phyloP scores from a whole-genome alignment of 35 echinoderm and acorn worm genomes.

The Acanthaster planci region DNA sequence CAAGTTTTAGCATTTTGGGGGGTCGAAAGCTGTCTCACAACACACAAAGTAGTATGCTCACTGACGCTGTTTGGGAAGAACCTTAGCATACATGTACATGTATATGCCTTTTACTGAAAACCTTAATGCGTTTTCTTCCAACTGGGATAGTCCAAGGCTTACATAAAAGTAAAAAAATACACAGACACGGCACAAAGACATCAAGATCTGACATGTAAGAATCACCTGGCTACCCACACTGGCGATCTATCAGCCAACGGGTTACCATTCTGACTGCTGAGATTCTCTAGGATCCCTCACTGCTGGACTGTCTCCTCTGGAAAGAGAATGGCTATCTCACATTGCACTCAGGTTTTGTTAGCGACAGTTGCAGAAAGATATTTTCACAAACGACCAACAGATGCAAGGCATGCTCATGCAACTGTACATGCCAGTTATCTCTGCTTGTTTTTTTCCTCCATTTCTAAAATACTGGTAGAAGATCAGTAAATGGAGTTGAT shows the following conservation, averaged over 20 bases:
- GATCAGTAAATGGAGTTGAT: not conserved
- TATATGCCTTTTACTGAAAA: not conserved
- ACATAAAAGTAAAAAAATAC: not conserved
- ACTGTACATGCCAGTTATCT: not conserved
- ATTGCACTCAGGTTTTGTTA: not conserved
- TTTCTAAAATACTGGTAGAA: not conserved
- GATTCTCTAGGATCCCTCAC: slow-evolving; percentile 11
- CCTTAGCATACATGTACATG: too few species aligned
- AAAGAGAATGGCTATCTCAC: slow-evolving; percentile 10
- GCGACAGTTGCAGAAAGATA: not conserved
- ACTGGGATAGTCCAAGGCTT: not conserved
- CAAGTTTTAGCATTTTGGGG: too few species aligned
- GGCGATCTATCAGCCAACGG: slow-evolving; percentile 13
- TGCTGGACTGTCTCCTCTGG: slow-evolving; percentile 4
- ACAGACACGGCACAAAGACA: not conserved
- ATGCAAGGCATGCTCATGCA: not conserved
- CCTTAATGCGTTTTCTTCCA: not conserved
- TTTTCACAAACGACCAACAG: not conserved
- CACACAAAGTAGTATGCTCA: too few species aligned
- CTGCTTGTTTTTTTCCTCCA: not conserved
- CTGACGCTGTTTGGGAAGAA: too few species aligned
- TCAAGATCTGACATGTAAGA: not conserved
- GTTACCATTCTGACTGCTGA: slow-evolving; percentile 25
- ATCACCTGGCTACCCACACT: slow-evolving; percentile 10
- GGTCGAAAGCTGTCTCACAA: too few species aligned